Conservation (phyloP, 2,113 vertebrate species). For the Pseudorhombus dupliciocellatus region DNA sequence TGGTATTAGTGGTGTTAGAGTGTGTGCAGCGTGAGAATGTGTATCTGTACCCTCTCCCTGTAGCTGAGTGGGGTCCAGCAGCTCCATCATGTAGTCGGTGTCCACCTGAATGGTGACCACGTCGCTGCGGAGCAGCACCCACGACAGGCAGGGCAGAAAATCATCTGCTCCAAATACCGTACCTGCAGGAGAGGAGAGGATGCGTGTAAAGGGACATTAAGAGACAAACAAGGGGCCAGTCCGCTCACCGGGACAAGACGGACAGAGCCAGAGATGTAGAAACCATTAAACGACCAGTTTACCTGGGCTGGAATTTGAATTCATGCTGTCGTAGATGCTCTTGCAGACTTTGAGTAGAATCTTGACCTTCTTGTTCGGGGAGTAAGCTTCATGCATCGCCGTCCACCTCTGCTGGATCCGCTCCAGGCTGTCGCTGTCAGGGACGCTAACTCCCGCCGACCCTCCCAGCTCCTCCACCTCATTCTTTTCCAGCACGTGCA, state of each 20-base stretch:
- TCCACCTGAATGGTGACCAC: conserved; percentile 85
- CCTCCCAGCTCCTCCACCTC: conserved; percentile 74
- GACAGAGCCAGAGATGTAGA: background rate
- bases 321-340: conserved; percentile 87
- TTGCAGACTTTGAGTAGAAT: conserved; percentile 88
- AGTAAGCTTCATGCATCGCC: conserved; percentile 83
- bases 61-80: conserved; percentile 87
- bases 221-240: background rate
- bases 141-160: conserved; percentile 88
- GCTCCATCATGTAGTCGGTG: conserved; percentile 93
- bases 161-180: conserved; percentile 87
- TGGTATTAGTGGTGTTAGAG: background rate
- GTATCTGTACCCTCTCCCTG: conserved; percentile 85
- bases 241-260: background rate
- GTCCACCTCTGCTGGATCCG: conserved; percentile 82
- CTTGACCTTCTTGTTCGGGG: conserved; percentile 87
- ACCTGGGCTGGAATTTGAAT: conserved; percentile 75
- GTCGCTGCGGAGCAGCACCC: conserved; percentile 86
- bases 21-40: background rate
- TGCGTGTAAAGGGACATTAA: background rate
- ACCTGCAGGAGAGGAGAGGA: conserved; percentile 64
- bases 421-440: conserved; percentile 76
- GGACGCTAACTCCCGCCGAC: conserved; percentile 71
- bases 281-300: background rate
- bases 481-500: conserved; percentile 60